Evolutionary conservation across 1,140 invertebrate species (phyloP).

Genomic region (Anagrus nilaparvatae): DNA sequence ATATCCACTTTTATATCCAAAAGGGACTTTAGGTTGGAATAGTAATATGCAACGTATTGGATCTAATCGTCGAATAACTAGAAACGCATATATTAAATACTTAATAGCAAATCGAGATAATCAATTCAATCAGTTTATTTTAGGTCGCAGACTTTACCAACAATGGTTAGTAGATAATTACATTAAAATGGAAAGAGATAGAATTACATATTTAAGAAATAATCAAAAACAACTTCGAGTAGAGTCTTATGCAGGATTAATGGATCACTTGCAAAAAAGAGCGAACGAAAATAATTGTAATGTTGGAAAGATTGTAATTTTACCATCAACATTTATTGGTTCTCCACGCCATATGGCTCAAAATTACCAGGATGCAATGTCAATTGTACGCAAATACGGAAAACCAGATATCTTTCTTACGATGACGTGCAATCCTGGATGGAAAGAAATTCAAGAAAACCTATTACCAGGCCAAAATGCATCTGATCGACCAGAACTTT

Average conservation of each 20-base stretch:
- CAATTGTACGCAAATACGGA: constrained; percentile 9
- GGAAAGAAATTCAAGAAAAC: constrained; percentile 24
- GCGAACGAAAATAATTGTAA: neutral
- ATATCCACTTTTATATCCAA: constrained; percentile 14
- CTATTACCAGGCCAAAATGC: constrained; percentile 23
- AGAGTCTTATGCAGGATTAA: constrained; percentile 1
- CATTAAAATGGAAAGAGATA: constrained; percentile 7
- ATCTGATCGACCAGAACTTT: constrained; percentile 23
- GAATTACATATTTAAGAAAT: constrained; percentile 2
- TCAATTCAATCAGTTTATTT: constrained; percentile 1
- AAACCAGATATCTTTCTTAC: constrained; percentile 14
- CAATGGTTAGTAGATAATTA: constrained; percentile 8
- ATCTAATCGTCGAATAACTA: constrained; percentile 6
- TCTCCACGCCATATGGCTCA: constrained; percentile 35
- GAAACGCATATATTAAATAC: constrained; percentile 7
- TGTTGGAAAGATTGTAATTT: constrained; percentile 22
- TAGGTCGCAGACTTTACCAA: constrained; percentile 5
- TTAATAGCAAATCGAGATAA: constrained; percentile 3
- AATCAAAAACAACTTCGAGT: constrained; percentile 7
- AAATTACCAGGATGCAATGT: constrained; percentile 37
- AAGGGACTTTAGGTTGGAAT: constrained; percentile 12
- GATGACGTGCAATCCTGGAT: constrained; percentile 43
- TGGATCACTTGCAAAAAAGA: constrained; percentile 3
- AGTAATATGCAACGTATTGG: constrained; percentile 4
- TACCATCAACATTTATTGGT: constrained; percentile 33